phyloP scores from a whole-genome alignment of 2,113 vertebrate genomes.

The Columba livia region DNA sequence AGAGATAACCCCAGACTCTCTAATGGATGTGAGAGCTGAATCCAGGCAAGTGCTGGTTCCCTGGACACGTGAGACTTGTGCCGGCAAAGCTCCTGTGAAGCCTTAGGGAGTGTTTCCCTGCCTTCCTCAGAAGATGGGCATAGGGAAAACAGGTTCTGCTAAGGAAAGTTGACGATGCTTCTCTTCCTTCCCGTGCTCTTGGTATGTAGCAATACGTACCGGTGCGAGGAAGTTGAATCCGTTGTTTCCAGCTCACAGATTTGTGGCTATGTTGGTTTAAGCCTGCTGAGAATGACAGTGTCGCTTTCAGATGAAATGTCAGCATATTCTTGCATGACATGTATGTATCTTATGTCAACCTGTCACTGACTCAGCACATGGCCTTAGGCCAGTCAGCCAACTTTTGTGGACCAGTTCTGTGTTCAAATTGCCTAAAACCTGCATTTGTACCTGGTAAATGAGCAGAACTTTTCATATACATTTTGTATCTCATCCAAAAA shows the following conservation, averaged over 20 bases:
- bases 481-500: not conserved
- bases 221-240: not conserved
- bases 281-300: not conserved
- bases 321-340: not conserved
- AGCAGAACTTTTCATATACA: not conserved
- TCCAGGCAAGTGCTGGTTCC: not conserved
- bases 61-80: not conserved
- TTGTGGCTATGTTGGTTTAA: not conserved
- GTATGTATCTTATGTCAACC: not conserved
- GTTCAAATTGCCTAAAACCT: rapidly evolving
- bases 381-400: not conserved
- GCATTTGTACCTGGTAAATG: not conserved
- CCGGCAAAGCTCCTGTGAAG: not conserved
- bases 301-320: not conserved
- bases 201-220: rapidly evolving
- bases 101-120: not conserved
- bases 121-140: not conserved
- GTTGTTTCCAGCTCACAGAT: not conserved
- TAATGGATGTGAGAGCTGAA: rapidly evolving
- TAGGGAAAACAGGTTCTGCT: not conserved
- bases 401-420: not conserved
- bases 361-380: not conserved
- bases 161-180: not conserved
- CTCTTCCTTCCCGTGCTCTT: not conserved
- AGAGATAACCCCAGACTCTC: not conserved